Evolutionary conservation across 2,888 invertebrate species (phyloP).

Genomic region (Campaea margaritaria): DNA sequence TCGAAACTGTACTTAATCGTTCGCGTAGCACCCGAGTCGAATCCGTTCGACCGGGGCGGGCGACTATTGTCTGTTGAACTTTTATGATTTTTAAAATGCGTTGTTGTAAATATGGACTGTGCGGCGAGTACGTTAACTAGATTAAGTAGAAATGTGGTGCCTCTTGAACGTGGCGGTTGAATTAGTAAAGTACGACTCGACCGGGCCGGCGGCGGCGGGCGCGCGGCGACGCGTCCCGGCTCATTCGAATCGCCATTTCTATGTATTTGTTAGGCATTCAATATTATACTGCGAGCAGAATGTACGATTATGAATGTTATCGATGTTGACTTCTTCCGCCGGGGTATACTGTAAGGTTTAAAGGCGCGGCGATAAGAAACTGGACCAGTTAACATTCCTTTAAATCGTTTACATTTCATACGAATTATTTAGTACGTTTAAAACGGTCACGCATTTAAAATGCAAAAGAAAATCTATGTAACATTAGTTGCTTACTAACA

Average conservation of each 20-base stretch:
- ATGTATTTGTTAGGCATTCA: no score
- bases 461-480: conserved; percentile 24
- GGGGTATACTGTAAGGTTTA: not conserved
- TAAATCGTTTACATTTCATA: conserved; percentile 7
- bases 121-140: conserved; percentile 14
- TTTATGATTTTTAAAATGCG: conserved; percentile 4
- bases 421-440: conserved; percentile 23
- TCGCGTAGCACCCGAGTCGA: not conserved
- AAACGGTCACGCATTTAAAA: conserved; percentile 38
- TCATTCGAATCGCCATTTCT: no score
- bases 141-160: conserved; percentile 4
- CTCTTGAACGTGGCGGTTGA: not conserved
- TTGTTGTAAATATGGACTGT: conserved; percentile 21
- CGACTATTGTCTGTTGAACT: conserved; percentile 4
- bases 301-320: no score
- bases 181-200: not conserved
- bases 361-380: not conserved
- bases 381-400: conserved; percentile 11
- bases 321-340: no score
- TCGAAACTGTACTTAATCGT: conserved; percentile 16
- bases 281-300: no score
- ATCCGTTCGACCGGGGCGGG: not conserved
- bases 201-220: not conserved
- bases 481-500: conserved; percentile 30
- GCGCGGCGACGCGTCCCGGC: not conserved